A percentile compares a stretch with the other conserved stretches of the same genome.
These are phyloP conservation scores for Aegithalos caudatus DNA, from an alignment of 2,113 vertebrate species.

Conservation along the genomic window DNA sequence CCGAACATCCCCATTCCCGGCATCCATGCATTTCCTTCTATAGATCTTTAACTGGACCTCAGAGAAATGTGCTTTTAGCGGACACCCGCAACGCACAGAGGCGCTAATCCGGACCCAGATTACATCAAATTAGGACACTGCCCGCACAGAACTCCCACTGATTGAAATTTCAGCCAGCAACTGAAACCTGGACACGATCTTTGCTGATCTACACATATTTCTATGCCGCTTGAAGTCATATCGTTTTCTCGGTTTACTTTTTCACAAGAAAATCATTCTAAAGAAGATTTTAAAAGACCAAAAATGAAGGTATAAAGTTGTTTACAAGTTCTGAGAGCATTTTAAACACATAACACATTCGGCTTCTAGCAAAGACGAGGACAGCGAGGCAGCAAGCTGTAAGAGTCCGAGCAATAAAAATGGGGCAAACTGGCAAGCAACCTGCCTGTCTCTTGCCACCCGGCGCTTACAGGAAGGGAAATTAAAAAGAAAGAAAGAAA, in stretches of 20 bases:
- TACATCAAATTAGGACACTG: constrained; percentile 2
- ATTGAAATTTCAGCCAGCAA: constrained; percentile 12
- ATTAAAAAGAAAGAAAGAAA: neutral
- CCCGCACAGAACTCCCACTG: neutral
- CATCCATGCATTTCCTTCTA: neutral
- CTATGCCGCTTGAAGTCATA: neutral
- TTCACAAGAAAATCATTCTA: neutral
- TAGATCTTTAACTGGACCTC: neutral
- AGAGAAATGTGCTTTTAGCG: neutral
- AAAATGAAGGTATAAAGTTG: neutral
- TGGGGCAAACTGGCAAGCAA: neutral
- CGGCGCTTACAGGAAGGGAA: neutral
- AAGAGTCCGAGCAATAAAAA: no score
- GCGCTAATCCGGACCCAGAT: constrained; percentile 29
- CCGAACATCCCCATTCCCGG: neutral
- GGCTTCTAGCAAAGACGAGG: neutral
- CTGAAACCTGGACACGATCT: neutral
- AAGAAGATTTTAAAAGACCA: rapidly evolving
- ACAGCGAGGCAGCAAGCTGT: neutral
- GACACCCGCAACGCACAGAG: neutral
- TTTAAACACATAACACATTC: neutral
- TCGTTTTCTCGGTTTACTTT: neutral
- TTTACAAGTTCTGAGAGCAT: neutral
- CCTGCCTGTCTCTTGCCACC: neutral
- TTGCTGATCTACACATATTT: constrained; percentile 23